Conservation (phyloP, 1,140 invertebrate genomes). For the Drosophila kanapiae region DNA sequence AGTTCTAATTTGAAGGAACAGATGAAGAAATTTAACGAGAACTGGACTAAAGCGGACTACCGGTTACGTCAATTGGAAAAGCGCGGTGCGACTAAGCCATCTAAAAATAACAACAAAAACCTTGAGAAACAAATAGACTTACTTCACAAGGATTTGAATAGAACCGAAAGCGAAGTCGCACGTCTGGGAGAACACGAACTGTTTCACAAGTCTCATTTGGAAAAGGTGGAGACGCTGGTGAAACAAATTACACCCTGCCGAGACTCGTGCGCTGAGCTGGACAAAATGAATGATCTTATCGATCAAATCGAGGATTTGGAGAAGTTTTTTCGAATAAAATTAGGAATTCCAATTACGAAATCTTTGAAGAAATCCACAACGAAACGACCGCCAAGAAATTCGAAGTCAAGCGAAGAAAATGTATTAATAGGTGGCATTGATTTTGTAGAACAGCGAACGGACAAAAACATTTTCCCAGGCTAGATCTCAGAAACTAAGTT, state of each 20-base stretch:
- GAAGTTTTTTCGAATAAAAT: not conserved
- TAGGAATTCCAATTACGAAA: not conserved
- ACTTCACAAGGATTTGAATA: not conserved
- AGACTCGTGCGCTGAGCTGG: not conserved
- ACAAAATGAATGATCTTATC: constrained; percentile 3
- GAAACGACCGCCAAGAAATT: not conserved
- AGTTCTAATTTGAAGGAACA: not conserved
- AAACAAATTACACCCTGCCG: not conserved
- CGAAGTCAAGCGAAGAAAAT: not conserved
- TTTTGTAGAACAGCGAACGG: not conserved
- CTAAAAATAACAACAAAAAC: not conserved
- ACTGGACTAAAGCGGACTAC: not conserved
- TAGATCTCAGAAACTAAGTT: too few relatives aligned
- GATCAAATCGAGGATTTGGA: constrained; percentile 9
- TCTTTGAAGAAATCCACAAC: too few relatives aligned
- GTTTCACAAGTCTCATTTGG: not conserved
- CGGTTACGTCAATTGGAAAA: not conserved
- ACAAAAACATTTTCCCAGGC: not conserved
- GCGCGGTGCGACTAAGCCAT: not conserved
- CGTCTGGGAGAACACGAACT: not conserved
- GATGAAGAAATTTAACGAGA: not conserved
- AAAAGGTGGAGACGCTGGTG: not conserved
- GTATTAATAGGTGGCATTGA: not conserved
- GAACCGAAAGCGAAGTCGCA: not conserved
- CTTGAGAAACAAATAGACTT: not conserved